These are phyloP conservation scores for Bergia sp. DNA, from an alignment of 92 coral and sea anemone genomes.

Conservation along the genomic window DNA sequence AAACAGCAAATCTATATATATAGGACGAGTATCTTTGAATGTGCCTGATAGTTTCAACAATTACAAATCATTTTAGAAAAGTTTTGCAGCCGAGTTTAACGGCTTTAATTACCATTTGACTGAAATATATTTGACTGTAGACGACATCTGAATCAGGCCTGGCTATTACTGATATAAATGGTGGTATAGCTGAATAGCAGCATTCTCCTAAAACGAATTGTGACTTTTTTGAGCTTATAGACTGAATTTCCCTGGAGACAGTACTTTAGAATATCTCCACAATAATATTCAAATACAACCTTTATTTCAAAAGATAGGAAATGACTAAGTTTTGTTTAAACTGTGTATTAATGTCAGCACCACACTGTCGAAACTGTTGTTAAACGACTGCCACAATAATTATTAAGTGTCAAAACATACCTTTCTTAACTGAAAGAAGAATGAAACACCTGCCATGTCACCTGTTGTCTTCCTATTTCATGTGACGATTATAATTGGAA, in stretches of 20 bases:
- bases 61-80: too few species aligned
- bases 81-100: background rate
- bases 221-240: background rate
- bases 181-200: background rate
- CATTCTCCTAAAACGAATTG: background rate
- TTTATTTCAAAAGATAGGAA: background rate
- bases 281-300: background rate
- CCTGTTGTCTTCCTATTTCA: background rate
- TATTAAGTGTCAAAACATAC: background rate
- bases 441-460: constrained; percentile 3
- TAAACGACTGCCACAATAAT: background rate
- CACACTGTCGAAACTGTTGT: background rate
- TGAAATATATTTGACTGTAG: too few species aligned
- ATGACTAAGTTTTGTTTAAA: background rate
- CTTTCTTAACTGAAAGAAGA: background rate
- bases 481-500: background rate
- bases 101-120: too few species aligned
- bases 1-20: background rate
- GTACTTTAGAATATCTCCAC: background rate
- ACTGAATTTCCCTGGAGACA: background rate
- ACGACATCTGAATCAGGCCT: background rate
- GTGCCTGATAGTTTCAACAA: background rate
- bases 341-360: background rate
- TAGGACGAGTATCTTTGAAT: too few species aligned
- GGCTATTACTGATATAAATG: background rate